These are phyloP conservation scores for Ambastaia sidthimunki DNA, from an alignment of 2,797 vertebrate genomes.

Conservation along the genomic window DNA sequence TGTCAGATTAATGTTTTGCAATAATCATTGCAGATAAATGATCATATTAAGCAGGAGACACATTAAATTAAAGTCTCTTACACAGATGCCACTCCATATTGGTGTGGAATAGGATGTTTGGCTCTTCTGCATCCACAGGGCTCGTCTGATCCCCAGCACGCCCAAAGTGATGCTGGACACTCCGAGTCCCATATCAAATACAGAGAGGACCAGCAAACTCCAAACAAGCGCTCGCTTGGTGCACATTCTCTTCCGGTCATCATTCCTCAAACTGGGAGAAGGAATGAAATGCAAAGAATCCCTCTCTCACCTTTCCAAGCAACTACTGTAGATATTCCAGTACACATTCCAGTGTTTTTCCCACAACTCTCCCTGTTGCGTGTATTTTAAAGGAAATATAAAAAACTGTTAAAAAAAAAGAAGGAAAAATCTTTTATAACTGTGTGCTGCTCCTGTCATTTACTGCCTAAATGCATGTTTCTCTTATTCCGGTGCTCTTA, in stretches of 20 bases:
- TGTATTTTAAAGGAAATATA: background rate
- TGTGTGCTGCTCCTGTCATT: background rate
- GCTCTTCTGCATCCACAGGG: conserved; percentile 76
- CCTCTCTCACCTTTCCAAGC: conserved; percentile 16
- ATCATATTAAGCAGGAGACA: background rate
- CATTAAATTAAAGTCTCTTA: conserved; percentile 61
- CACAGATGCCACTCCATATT: conserved; percentile 89
- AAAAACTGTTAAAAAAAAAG: background rate
- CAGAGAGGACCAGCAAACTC: conserved; percentile 85
- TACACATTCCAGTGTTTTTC: background rate
- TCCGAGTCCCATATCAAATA: conserved; percentile 86
- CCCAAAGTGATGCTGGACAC: conserved; percentile 85
- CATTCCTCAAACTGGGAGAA: conserved; percentile 76
- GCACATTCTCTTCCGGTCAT: conserved; percentile 84
- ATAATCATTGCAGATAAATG: background rate
- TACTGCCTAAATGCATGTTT: background rate
- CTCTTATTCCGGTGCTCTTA: background rate
- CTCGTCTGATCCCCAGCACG: conserved; percentile 82
- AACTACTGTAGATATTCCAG: background rate
- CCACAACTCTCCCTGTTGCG: background rate
- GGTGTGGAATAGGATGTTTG: conserved; percentile 87
- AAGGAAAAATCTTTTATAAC: background rate
- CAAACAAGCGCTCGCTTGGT: conserved; percentile 80
- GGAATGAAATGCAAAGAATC: conserved; percentile 23
- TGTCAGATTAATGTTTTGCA: background rate